Evolutionary conservation across 2,797 vertebrate genomes (phyloP).

Genomic region (Valencia hispanica): DNA sequence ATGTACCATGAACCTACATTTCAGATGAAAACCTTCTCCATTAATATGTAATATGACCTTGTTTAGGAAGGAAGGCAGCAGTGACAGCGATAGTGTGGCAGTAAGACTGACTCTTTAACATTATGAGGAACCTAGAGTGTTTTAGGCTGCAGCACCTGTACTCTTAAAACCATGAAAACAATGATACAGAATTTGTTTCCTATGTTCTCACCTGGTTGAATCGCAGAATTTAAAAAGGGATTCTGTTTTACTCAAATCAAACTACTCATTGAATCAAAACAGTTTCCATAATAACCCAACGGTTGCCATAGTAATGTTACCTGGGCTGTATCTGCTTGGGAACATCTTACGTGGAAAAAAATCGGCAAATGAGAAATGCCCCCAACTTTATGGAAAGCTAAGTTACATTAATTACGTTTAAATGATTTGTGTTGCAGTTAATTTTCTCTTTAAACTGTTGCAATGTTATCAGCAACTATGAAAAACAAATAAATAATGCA

Average conservation of each 20-base stretch:
- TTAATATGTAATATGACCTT: background rate
- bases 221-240: background rate
- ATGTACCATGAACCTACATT: background rate
- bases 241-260: background rate
- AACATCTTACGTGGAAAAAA: too few species aligned
- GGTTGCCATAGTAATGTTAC: constrained; percentile 6
- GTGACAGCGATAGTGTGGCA: background rate
- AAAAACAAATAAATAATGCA: too few species aligned
- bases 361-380: too few species aligned
- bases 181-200: background rate
- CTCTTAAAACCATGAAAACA: background rate
- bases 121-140: background rate
- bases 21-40: background rate
- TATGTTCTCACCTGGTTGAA: background rate
- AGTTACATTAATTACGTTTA: background rate
- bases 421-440: background rate
- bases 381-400: background rate
- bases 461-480: too few species aligned
- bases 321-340: background rate
- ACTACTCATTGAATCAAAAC: background rate
- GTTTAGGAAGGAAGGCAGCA: background rate
- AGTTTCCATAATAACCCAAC: background rate
- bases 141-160: background rate
- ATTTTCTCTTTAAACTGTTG: background rate
- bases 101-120: background rate